Conservation (phyloP, 2,888 invertebrate species). For the Amphipyra tragopoginis region DNA sequence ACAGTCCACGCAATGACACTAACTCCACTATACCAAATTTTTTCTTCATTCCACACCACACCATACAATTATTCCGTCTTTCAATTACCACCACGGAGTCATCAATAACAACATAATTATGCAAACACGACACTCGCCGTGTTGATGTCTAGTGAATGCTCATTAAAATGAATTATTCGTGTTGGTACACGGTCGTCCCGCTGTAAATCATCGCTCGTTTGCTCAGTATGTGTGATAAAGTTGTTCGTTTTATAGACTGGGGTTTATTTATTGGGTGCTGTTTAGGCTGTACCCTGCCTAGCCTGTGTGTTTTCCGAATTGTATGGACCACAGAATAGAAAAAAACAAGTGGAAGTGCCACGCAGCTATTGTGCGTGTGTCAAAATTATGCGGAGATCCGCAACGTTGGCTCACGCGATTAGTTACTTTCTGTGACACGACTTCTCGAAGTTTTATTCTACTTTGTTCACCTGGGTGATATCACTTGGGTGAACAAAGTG, state of each 20-base stretch:
- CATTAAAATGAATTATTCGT: slow-evolving; percentile 61
- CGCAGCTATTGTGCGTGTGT: too few species aligned
- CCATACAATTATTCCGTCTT: slow-evolving; percentile 9
- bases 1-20: too few species aligned
- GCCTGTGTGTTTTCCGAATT: background rate
- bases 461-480: too few species aligned
- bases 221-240: slow-evolving; percentile 16
- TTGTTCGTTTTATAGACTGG: slow-evolving; percentile 41
- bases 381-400: too few species aligned
- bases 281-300: background rate
- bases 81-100: slow-evolving; percentile 33
- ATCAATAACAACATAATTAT: slow-evolving; percentile 48
- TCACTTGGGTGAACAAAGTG: too few species aligned
- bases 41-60: background rate
- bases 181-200: slow-evolving; percentile 38
- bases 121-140: slow-evolving; percentile 43
- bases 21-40: too few species aligned
- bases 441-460: too few species aligned
- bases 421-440: too few species aligned
- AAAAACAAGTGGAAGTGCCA: too few species aligned
- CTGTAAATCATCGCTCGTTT: slow-evolving; percentile 49
- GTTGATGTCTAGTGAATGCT: slow-evolving; percentile 53
- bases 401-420: too few species aligned
- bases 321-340: too few species aligned
- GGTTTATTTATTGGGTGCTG: slow-evolving; percentile 13